Conservation (phyloP, 2,888 invertebrate genomes). For the Eupelmus urozonus region DNA sequence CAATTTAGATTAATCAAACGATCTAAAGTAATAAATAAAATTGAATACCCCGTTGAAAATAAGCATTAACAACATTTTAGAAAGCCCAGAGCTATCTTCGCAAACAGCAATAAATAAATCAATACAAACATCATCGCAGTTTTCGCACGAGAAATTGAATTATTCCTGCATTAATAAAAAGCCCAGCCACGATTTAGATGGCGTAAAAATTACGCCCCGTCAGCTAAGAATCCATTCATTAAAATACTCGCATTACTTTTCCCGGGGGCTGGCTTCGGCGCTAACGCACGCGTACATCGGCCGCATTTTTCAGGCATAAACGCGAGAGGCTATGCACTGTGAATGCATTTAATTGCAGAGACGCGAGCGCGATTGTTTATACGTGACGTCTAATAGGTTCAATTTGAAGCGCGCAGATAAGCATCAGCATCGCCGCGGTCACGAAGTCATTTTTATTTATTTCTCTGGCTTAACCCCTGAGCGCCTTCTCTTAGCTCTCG, state of each 20-base stretch:
- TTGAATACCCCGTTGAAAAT: too few species aligned
- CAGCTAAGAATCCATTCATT: constrained; percentile 20
- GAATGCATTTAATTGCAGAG: constrained; percentile 59
- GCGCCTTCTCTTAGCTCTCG: too few species aligned
- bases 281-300: neutral
- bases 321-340: constrained; percentile 3
- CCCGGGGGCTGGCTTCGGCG: neutral
- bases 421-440: constrained; percentile 35
- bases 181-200: neutral
- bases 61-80: too few species aligned
- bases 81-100: too few species aligned
- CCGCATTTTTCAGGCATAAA: constrained; percentile 17
- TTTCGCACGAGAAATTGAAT: too few species aligned
- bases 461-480: neutral
- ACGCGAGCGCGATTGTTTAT: constrained; percentile 51
- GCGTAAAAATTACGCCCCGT: constrained; percentile 12
- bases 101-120: too few species aligned
- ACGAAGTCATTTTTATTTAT: constrained; percentile 29
- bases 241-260: constrained; percentile 22
- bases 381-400: constrained; percentile 49
- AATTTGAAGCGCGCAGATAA: constrained; percentile 46
- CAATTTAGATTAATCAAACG: too few species aligned
- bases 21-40: too few species aligned
- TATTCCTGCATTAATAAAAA: too few species aligned
- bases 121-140: too few species aligned